These are phyloP conservation scores for Drosophila truncata DNA, from an alignment of 1,140 invertebrate genomes.

Conservation along the genomic window DNA sequence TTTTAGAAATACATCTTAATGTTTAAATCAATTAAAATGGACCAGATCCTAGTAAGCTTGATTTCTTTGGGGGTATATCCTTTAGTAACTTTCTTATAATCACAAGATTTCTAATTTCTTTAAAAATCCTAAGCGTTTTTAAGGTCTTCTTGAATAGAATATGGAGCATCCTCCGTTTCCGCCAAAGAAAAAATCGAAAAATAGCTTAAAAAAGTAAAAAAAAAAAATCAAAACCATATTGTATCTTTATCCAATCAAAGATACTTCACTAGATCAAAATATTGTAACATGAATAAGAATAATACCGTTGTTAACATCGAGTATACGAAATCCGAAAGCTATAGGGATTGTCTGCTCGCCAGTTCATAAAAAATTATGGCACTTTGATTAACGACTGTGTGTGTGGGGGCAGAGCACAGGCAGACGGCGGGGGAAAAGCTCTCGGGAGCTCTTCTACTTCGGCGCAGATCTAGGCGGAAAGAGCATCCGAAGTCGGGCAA, in stretches of 20 bases:
- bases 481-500: slow-evolving; percentile 32
- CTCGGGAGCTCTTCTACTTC: neutral
- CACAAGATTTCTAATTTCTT: neutral
- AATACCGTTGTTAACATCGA: slow-evolving; percentile 1
- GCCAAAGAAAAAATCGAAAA: no score
- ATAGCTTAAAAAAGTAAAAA: no score
- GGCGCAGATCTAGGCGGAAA: slow-evolving; percentile 25
- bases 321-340: slow-evolving; percentile 6
- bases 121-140: neutral
- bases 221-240: no score
- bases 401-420: slow-evolving; percentile 5
- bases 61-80: neutral
- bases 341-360: slow-evolving; percentile 5
- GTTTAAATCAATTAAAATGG: no score
- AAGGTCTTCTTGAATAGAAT: neutral
- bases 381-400: slow-evolving; percentile 40
- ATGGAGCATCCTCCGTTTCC: no score
- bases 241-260: no score
- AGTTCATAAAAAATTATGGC: slow-evolving; percentile 33
- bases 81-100: neutral
- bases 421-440: slow-evolving; percentile 16
- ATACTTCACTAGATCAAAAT: neutral
- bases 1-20: no score
- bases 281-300: neutral
- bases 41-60: neutral